These are phyloP conservation scores for Thamnophis sirtalis DNA, from an alignment of 2,113 vertebrate genomes.

Conservation along the genomic window DNA sequence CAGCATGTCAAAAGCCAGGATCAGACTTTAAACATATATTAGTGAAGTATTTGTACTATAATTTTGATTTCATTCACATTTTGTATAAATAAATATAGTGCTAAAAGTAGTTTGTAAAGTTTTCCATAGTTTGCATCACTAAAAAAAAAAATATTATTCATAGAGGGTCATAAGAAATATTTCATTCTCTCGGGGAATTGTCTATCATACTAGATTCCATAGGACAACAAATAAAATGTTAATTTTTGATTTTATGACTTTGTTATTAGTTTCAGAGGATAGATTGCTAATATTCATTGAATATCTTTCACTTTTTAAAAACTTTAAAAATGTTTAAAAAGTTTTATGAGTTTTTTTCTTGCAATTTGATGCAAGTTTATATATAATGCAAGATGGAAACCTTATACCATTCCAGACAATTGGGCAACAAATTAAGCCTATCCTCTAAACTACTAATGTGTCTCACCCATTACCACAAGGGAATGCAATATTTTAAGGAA, in stretches of 20 bases:
- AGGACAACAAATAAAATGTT: conserved; percentile 20
- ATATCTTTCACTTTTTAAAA: background rate
- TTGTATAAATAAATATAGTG: background rate
- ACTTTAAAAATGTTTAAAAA: no score
- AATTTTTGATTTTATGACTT: conserved; percentile 2
- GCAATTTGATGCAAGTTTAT: background rate
- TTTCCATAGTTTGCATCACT: background rate
- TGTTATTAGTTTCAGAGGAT: conserved; percentile 15
- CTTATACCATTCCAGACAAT: background rate
- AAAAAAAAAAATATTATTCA: conserved; percentile 15
- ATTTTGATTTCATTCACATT: conserved; percentile 22
- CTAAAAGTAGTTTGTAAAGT: conserved; percentile 8
- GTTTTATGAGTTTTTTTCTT: background rate
- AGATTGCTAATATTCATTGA: conserved; percentile 12
- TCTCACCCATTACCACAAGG: background rate
- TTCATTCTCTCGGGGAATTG: background rate
- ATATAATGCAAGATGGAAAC: no score
- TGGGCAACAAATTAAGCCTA: background rate
- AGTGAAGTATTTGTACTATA: background rate
- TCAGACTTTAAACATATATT: background rate
- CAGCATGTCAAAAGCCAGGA: background rate
- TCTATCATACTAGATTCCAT: background rate
- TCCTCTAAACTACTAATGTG: background rate
- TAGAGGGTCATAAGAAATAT: background rate
- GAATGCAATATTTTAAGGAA: no score